phyloP scores from a whole-genome alignment of 2,888 invertebrate genomes.

The Cheilosia soror region DNA sequence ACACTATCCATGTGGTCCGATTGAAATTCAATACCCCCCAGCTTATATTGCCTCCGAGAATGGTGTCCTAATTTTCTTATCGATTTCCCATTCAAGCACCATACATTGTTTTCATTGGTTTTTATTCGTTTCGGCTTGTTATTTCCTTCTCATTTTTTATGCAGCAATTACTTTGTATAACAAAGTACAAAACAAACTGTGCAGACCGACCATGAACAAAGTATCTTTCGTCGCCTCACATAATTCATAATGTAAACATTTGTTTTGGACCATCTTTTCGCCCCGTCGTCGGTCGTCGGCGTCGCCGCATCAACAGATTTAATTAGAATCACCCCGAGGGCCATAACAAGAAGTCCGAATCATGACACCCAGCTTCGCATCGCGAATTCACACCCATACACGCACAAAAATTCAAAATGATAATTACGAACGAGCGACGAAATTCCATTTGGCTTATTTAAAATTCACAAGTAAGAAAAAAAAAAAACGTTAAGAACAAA shows the following conservation, averaged over 20 bases:
- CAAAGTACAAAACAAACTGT: slow-evolving; percentile 1
- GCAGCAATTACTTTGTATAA: slow-evolving; percentile 16
- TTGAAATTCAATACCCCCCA: slow-evolving; percentile 12
- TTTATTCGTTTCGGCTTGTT: too few relatives aligned
- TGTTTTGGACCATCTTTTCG: slow-evolving; percentile 9
- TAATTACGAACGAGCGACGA: slow-evolving; percentile 28
- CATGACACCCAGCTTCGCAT: slow-evolving; percentile 5
- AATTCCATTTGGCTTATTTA: slow-evolving; percentile 23
- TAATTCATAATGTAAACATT: slow-evolving; percentile 46
- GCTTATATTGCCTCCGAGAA: too few relatives aligned
- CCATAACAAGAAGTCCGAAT: slow-evolving; percentile 15
- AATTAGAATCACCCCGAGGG: slow-evolving; percentile 43
- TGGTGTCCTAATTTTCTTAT: background rate
- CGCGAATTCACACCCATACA: background rate
- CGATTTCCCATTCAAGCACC: too few relatives aligned
- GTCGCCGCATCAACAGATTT: slow-evolving; percentile 11
- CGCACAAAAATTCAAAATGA: background rate
- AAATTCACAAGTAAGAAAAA: slow-evolving; percentile 1
- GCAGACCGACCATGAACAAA: slow-evolving; percentile 22
- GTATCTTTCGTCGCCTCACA: slow-evolving; percentile 34
- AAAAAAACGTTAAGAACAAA: background rate
- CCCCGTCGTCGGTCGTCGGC: background rate
- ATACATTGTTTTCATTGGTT: too few relatives aligned
- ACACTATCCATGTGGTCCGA: background rate
- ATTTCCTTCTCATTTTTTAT: background rate